Evolutionary conservation across 2,113 vertebrate species (phyloP).

Genomic region (Myotis lucifugus): DNA sequence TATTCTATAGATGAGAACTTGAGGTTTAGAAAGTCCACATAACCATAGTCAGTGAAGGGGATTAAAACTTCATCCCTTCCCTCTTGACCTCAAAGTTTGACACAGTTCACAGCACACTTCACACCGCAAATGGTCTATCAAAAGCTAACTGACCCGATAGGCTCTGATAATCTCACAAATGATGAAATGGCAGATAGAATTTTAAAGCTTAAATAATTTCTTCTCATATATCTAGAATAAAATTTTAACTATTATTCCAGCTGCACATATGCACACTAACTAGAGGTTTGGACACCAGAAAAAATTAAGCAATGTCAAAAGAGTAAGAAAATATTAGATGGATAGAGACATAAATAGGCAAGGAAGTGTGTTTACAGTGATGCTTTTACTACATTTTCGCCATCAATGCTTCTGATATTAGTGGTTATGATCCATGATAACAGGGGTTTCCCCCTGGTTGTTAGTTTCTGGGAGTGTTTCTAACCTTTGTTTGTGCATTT

Average conservation of each 20-base stretch:
- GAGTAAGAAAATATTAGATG: not conserved
- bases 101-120: not conserved
- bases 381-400: not conserved
- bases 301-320: conserved; percentile 22
- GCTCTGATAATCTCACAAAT: not conserved
- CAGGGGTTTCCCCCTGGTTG: not conserved
- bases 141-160: not conserved
- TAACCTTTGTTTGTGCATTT: not conserved
- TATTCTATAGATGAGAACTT: not conserved
- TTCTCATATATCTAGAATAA: not conserved
- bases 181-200: not conserved
- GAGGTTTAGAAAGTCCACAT: not conserved
- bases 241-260: not conserved
- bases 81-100: not conserved
- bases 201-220: not conserved
- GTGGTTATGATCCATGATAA: not conserved
- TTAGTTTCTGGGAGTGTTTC: not conserved
- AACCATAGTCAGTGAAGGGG: not conserved
- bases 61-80: not conserved
- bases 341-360: not conserved
- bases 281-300: not conserved
- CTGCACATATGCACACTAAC: not conserved
- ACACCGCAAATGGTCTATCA: not conserved
- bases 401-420: not conserved
- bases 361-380: not conserved